Conservation (phyloP, 2,113 vertebrate genomes). For the Hippocampus zosterae region DNA sequence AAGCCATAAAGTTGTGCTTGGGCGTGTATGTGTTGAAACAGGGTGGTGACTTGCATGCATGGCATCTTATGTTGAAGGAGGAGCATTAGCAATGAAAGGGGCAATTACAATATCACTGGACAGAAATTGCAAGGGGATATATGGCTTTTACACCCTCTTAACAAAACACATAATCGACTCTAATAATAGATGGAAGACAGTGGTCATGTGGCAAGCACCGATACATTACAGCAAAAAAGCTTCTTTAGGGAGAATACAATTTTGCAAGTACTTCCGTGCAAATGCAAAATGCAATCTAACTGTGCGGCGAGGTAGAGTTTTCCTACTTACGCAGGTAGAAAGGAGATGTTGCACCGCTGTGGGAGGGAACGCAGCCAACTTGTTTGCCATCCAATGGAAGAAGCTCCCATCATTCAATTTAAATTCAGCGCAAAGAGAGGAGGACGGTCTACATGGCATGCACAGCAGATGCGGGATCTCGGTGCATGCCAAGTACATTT, state of each 20-base stretch:
- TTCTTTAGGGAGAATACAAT: background rate
- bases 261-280: too few relatives aligned
- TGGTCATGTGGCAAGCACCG: background rate
- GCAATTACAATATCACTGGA: background rate
- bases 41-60: constrained; percentile 19
- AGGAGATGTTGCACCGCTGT: too few relatives aligned
- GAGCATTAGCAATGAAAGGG: background rate
- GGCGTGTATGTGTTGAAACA: constrained; percentile 21
- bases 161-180: constrained; percentile 4
- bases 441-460: too few relatives aligned
- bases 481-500: too few relatives aligned
- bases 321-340: too few relatives aligned
- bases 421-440: too few relatives aligned
- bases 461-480: too few relatives aligned
- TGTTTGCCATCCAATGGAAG: too few relatives aligned
- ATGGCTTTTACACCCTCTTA: background rate
- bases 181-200: background rate
- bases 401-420: too few relatives aligned
- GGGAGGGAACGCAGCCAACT: too few relatives aligned
- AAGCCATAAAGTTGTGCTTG: constrained; percentile 50
- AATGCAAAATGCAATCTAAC: too few relatives aligned
- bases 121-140: background rate
- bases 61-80: constrained; percentile 19
- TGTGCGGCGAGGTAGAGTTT: too few relatives aligned
- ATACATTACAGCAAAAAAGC: background rate